These are phyloP conservation scores for Tenrec ecaudatus DNA, from an alignment of 2,113 vertebrate species.

Conservation along the genomic window DNA sequence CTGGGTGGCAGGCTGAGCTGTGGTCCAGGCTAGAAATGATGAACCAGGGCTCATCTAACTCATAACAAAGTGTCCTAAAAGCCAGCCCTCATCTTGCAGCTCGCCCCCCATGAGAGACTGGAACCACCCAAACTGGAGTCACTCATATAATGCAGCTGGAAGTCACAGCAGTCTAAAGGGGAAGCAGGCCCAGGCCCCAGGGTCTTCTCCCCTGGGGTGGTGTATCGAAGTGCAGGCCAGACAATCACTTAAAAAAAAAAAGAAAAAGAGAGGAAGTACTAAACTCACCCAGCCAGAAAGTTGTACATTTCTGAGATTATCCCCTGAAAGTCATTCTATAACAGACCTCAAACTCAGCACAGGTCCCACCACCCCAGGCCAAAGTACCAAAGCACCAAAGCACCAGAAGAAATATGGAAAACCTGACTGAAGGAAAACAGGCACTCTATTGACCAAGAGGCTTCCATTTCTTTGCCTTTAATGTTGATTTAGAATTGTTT, in stretches of 20 bases:
- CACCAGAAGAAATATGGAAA: neutral
- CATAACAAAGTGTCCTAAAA: neutral
- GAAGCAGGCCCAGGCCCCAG: neutral
- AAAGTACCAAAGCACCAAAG: neutral
- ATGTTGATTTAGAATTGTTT: neutral
- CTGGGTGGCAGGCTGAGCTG: neutral
- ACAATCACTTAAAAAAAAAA: neutral
- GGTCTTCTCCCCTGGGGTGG: neutral
- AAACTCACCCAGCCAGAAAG: neutral
- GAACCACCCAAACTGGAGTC: neutral
- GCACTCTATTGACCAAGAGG: neutral
- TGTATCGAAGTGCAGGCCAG: neutral
- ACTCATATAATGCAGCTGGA: neutral
- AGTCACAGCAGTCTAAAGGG: neutral
- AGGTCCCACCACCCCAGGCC: neutral
- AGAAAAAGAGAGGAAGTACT: neutral
- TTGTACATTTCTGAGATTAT: neutral
- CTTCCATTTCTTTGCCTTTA: conserved; percentile 12
- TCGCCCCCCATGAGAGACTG: neutral
- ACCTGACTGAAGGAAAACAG: neutral
- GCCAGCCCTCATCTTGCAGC: neutral
- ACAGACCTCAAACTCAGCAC: neutral
- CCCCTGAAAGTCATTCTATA: neutral
- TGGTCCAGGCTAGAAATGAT: neutral
- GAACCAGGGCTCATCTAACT: neutral